phyloP scores from a whole-genome alignment of 2,113 vertebrate species.

The Regulus satrapa region DNA sequence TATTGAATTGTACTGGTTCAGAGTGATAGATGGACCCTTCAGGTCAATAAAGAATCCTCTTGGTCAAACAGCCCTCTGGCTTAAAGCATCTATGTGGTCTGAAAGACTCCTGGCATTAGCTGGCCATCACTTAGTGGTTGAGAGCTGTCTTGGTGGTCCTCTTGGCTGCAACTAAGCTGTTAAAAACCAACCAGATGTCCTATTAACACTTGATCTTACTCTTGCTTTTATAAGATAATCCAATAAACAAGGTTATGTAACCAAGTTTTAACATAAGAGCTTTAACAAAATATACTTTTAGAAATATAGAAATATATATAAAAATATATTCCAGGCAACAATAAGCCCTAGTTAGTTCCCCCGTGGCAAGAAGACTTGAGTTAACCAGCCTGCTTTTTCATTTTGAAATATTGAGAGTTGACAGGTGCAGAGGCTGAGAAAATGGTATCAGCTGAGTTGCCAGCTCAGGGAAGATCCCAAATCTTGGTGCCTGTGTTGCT shows the following conservation, averaged over 20 bases:
- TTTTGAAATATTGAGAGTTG: not conserved
- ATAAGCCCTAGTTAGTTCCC: not conserved
- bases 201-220: conserved; percentile 19
- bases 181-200: conserved; percentile 40
- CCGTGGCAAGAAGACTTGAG: not conserved
- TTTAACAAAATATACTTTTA: conserved; percentile 13
- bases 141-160: conserved; percentile 25
- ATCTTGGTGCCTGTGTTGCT: not conserved
- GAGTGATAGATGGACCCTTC: conserved; percentile 21
- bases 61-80: not conserved
- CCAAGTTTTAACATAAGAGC: conserved; percentile 30
- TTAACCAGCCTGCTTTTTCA: not conserved
- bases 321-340: not conserved
- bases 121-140: not conserved
- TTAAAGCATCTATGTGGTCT: not conserved
- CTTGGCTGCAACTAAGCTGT: conserved; percentile 28
- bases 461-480: not conserved
- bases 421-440: not conserved
- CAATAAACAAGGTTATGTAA: conserved; percentile 44
- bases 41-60: not conserved
- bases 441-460: not conserved
- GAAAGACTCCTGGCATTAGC: not conserved
- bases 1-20: conserved; percentile 23
- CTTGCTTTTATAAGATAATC: conserved; percentile 8
- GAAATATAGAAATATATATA: not conserved